Percentiles rank a stretch among this genome's conserved stretches.
phyloP scores from a whole-genome alignment of 2,113 vertebrate genomes.

The Acanthisitta chloris region DNA sequence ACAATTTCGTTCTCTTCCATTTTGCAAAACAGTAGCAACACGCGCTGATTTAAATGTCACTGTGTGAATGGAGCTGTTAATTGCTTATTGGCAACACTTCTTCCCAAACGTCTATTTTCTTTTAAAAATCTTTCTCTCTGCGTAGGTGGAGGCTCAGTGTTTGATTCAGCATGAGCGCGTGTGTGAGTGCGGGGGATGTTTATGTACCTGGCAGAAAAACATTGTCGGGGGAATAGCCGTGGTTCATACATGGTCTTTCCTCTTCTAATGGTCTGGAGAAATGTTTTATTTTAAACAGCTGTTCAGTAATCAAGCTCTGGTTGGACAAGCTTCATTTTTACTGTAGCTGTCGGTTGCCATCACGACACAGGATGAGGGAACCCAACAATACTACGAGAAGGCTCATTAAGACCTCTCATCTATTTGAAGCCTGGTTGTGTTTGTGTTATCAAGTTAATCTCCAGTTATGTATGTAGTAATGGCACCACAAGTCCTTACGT shows the following conservation, averaged over 20 bases:
- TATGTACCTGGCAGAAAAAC: constrained; percentile 14
- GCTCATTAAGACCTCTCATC: background rate
- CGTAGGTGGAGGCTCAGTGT: background rate
- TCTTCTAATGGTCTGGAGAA: background rate
- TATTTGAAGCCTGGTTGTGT: background rate
- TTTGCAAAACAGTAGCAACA: background rate
- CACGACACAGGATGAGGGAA: background rate
- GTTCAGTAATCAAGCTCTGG: background rate
- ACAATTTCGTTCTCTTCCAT: background rate
- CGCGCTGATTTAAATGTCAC: background rate
- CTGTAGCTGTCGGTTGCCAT: fast-evolving
- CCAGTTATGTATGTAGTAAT: fast-evolving
- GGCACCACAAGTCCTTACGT: background rate
- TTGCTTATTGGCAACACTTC: background rate
- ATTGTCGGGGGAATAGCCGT: background rate
- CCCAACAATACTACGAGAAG: background rate
- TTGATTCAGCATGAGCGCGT: background rate
- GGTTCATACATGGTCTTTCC: background rate
- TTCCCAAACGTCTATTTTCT: background rate
- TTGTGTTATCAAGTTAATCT: background rate
- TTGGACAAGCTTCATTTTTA: background rate
- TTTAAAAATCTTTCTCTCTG: background rate
- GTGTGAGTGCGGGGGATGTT: background rate
- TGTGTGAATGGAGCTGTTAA: background rate
- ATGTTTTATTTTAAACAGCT: background rate